A percentile compares a stretch with the other conserved stretches of the same genome.
phyloP scores from a whole-genome alignment of 2,888 invertebrate genomes.

The Phaedon cochleariae region DNA sequence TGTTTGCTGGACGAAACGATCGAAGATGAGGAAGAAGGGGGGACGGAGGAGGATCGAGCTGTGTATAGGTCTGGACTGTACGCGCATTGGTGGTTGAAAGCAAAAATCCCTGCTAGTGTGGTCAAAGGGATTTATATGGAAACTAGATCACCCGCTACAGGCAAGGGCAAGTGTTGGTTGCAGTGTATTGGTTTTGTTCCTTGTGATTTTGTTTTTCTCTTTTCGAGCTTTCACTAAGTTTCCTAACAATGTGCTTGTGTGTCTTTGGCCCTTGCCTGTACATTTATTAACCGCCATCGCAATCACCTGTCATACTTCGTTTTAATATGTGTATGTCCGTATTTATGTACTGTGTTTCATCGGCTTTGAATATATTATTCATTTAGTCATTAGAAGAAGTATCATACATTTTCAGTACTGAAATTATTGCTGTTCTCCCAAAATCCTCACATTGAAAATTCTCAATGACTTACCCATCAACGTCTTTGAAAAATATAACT shows the following conservation, averaged over 20 bases:
- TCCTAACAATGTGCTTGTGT: slow-evolving; percentile 42
- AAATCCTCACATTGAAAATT: no score
- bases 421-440: no score
- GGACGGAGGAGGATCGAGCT: slow-evolving; percentile 51
- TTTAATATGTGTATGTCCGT: background rate
- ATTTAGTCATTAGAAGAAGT: no score
- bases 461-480: no score
- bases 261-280: slow-evolving; percentile 50
- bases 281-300: slow-evolving; percentile 31
- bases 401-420: no score
- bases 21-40: slow-evolving; percentile 36
- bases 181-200: slow-evolving; percentile 16
- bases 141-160: slow-evolving; percentile 57
- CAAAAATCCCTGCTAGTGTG: slow-evolving; percentile 76
- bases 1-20: slow-evolving; percentile 44
- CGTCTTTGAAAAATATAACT: no score
- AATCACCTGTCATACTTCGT: background rate
- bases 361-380: background rate
- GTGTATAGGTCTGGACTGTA: slow-evolving; percentile 85
- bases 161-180: slow-evolving; percentile 59
- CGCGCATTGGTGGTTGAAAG: slow-evolving; percentile 94
- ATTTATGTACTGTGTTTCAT: background rate
- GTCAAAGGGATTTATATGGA: slow-evolving; percentile 61
- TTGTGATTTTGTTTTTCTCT: slow-evolving; percentile 26
- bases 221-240: slow-evolving; percentile 21